phyloP scores from a whole-genome alignment of 64 coral and sea anemone species.

The Pocillopora verrucosa region DNA sequence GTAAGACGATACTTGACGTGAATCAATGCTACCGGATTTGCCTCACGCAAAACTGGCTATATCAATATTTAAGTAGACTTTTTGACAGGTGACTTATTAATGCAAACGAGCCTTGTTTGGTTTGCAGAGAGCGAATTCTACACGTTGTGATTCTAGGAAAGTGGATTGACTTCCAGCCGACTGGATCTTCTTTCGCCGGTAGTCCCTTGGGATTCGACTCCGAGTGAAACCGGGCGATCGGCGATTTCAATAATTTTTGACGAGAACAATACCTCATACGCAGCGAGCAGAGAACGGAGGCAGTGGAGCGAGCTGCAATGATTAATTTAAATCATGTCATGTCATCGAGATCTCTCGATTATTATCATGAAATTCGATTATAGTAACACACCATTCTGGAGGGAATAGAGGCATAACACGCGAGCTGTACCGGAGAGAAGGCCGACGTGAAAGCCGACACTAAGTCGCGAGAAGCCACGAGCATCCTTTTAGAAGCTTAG shows the following conservation, averaged over 20 bases:
- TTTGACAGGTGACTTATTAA: constrained; percentile 34
- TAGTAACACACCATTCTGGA: constrained; percentile 20
- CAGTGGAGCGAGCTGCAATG: constrained; percentile 34
- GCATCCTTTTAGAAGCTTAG: constrained; percentile 21
- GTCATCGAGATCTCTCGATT: constrained; percentile 60
- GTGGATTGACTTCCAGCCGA: not conserved
- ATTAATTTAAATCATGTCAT: constrained; percentile 76
- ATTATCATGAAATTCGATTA: constrained; percentile 66
- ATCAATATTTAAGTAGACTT: constrained; percentile 3
- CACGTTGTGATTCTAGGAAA: constrained; percentile 34
- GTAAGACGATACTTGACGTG: constrained; percentile 29
- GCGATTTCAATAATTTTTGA: not conserved
- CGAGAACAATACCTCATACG: constrained; percentile 31
- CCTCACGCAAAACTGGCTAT: not conserved
- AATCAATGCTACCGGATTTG: constrained; percentile 1
- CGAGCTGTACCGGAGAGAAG: not conserved
- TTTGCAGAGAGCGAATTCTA: not conserved
- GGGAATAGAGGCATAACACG: not conserved
- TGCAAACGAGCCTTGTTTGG: constrained; percentile 44
- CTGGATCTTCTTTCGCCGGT: constrained; percentile 25
- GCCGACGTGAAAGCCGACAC: constrained; percentile 1
- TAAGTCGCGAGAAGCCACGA: not conserved
- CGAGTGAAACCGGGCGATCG: constrained; percentile 7
- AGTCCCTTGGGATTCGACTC: constrained; percentile 14
- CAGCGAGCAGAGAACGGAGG: not conserved